Evolutionary conservation across 2,113 vertebrate genomes (phyloP), one percentile per base, ranked within the genome.

Genomic region (Labeo rohita): DNA sequence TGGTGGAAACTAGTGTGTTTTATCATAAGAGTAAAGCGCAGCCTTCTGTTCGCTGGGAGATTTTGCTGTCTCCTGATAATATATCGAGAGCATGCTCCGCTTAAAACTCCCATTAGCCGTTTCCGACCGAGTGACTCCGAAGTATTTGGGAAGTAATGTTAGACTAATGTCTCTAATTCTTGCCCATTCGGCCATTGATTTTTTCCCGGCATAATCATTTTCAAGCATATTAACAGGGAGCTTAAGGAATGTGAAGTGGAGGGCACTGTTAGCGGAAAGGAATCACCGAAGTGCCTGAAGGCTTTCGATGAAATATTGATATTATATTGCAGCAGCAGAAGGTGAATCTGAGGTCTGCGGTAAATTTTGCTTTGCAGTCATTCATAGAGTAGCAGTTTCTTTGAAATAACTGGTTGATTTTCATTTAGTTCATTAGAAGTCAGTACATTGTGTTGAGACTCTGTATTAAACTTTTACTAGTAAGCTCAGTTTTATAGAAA

Each of bases 141-240:
- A 93, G 92, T 91, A 88, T 90, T 88, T 82, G 86, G 86, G 88
- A 92, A 91, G 91, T 92, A 87, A 91, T 92, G 89, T 89, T 90
- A 87, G 88, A 93, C 89, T 93, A 92, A 95, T 95, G 89, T 92
- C 89, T 92, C 92, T 93, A 89, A 93, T 93, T 94, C 92, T 88
- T 90, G 90, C 88, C 92, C 90, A 94, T 87, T 91, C 90, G 92
- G 87, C 92, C 90, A 56, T 92, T 87, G 72, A 89, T 83, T 90
- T 90, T 50, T 54, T 84, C 91, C 83, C 87, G 63, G 85, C 91
- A 86, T 92, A 88, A 72, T 92, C 91, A 90, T 94, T 94, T 93
- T 94, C 91, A 88, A 91, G 90, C 92, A 90, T 91, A 93, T 95
- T 94, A 94, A 87, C 88, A 78, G 11, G 85, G 87, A 43, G 86